phyloP scores from a whole-genome alignment of 2,888 invertebrate species.

The Phorcus lineatus region DNA sequence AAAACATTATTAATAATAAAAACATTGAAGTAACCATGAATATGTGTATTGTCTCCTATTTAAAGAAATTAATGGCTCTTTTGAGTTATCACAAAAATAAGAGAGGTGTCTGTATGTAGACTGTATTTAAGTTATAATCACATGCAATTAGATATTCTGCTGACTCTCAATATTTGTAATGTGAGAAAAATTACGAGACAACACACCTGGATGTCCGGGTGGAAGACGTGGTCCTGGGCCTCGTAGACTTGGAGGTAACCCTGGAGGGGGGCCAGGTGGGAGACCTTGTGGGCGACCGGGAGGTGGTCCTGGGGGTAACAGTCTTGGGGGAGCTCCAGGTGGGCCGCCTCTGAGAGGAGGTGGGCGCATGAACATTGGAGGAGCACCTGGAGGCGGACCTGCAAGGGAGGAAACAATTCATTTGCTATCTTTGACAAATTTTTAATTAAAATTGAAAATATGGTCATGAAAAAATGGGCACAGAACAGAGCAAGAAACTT shows the following conservation, averaged over 20 bases:
- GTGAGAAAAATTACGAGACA: too few relatives aligned
- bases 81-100: too few relatives aligned
- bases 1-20: too few relatives aligned
- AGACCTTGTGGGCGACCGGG: constrained; percentile 73
- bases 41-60: too few relatives aligned
- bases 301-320: constrained; percentile 74
- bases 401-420: constrained; percentile 42
- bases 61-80: too few relatives aligned
- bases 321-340: constrained; percentile 68
- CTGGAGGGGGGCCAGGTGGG: constrained; percentile 74
- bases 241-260: constrained; percentile 69
- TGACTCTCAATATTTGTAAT: too few relatives aligned
- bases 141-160: too few relatives aligned
- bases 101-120: too few relatives aligned
- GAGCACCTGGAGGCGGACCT: constrained; percentile 78
- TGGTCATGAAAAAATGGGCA: too few relatives aligned
- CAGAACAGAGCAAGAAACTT: too few relatives aligned
- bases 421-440: not conserved
- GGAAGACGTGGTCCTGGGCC: constrained; percentile 77
- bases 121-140: too few relatives aligned
- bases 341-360: constrained; percentile 63
- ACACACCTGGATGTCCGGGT: constrained; percentile 80
- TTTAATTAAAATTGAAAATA: not conserved
- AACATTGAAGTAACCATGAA: too few relatives aligned
- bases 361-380: constrained; percentile 76